Evolutionary conservation across 2,888 invertebrate genomes (phyloP).

Genomic region (Drosophila suboccidentalis): DNA sequence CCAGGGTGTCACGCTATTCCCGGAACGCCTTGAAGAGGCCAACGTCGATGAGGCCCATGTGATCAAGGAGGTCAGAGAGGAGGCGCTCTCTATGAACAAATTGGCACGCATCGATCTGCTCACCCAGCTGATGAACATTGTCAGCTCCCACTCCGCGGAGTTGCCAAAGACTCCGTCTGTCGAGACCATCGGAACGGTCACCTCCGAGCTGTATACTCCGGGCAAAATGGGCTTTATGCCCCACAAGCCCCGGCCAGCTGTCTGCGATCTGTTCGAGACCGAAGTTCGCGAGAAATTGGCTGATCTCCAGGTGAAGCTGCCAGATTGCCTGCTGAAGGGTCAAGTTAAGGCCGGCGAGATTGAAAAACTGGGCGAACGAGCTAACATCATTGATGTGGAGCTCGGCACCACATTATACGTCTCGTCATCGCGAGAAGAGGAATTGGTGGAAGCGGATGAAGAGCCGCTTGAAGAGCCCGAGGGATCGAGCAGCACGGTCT

Average conservation of each 20-base stretch:
- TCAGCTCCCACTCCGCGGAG: slow-evolving; percentile 77
- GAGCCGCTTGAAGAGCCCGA: slow-evolving; percentile 79
- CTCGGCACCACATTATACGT: slow-evolving; percentile 82
- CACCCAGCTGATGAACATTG: slow-evolving; percentile 85
- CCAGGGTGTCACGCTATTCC: slow-evolving; percentile 51
- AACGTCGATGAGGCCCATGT: slow-evolving; percentile 54
- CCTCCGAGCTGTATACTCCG: slow-evolving; percentile 87
- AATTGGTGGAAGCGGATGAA: slow-evolving; percentile 77
- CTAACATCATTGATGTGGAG: slow-evolving; percentile 82
- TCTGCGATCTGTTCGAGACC: slow-evolving; percentile 78
- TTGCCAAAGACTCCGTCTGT: slow-evolving; percentile 81
- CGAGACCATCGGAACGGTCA: slow-evolving; percentile 78
- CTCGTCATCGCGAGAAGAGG: slow-evolving; percentile 83
- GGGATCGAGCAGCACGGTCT: slow-evolving; percentile 63
- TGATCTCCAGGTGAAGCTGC: slow-evolving; percentile 54
- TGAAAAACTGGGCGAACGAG: slow-evolving; percentile 50
- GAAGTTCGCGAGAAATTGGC: slow-evolving; percentile 68
- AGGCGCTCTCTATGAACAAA: slow-evolving; percentile 84
- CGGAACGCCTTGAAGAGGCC: slow-evolving; percentile 46
- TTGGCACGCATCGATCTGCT: slow-evolving; percentile 87
- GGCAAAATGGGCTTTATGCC: slow-evolving; percentile 90
- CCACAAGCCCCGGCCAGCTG: slow-evolving; percentile 81
- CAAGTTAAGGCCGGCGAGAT: slow-evolving; percentile 64
- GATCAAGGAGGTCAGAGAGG: slow-evolving; percentile 59
- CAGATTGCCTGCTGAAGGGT: slow-evolving; percentile 66